Evolutionary conservation across 2,797 vertebrate species (phyloP), one percentile per base, ranked within the genome.

Genomic region (Emydoidea blandingii): DNA sequence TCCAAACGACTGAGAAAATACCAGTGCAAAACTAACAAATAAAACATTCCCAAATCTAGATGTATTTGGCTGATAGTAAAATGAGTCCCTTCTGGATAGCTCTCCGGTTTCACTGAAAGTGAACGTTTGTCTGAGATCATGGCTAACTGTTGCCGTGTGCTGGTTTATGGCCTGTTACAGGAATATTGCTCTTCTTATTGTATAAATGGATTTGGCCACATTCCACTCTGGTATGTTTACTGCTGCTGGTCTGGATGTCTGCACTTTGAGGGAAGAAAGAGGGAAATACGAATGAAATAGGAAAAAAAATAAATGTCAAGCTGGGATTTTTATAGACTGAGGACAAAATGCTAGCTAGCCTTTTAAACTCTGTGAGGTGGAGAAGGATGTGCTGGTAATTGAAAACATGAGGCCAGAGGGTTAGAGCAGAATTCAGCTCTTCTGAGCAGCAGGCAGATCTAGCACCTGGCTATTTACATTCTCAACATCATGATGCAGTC

Each of bases 121-220:
- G 59, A 88, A 83, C 25, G 79, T 74, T 82, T 68, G 62, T 87
- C 87, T 27, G 65, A 7, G 86, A 49, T 65, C 89, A 19, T 0
- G 49, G 89, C 91, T 96, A 94, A 95, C 90, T 91, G 94, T 86
- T 87, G 59, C 5, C 0, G 86, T 91, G 92, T 94, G 83, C 93
- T 86, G 94, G 57, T 96, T 96, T 96, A 96, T 86, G 96, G 92
- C 68, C 93, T 96, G 94, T 95, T 94, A 95, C 96, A 85, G 0
- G 86, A 92, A 86, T 96, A 96, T 94, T 89, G 91, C 94, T 93
- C 93, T 89, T 88, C 88, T 89, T 93, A 72, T 95, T 96, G 87
- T 83, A 87, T 81, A 93, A 91, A 84, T 5, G 93, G 78, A 14
- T 56, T 92, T 97, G 97, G 92, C 97, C 89, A 91, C 4, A 6